A percentile compares a stretch with the other conserved stretches of the same genome.
These are phyloP conservation scores for Tyto alba DNA, from an alignment of 2,113 vertebrate species.

Conservation along the genomic window DNA sequence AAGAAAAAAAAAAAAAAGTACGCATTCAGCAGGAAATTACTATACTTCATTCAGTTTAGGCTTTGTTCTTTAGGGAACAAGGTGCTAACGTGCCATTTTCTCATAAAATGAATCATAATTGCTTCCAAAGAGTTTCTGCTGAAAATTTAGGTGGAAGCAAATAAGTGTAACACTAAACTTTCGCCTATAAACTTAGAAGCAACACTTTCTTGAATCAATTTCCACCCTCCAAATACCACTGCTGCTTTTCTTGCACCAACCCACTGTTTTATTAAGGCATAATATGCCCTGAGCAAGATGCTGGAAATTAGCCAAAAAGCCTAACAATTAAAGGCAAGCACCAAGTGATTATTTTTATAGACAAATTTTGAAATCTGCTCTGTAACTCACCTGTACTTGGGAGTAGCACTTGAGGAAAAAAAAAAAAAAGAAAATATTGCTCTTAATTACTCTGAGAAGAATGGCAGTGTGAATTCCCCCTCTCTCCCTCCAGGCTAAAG, in stretches of 20 bases:
- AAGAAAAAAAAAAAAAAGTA: neutral
- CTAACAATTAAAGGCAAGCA: conserved; percentile 71
- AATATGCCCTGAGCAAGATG: conserved; percentile 65
- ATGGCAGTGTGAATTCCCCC: conserved; percentile 31
- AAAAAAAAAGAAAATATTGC: conserved; percentile 55
- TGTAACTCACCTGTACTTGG: conserved; percentile 49
- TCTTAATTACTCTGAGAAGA: conserved; percentile 26
- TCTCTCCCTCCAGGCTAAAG: neutral
- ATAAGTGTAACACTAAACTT: conserved; percentile 67
- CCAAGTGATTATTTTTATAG: conserved; percentile 57
- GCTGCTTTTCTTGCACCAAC: conserved; percentile 59
- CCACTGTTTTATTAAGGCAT: conserved; percentile 68
- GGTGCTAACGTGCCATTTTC: conserved; percentile 73
- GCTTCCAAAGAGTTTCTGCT: conserved; percentile 67
- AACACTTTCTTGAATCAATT: conserved; percentile 67
- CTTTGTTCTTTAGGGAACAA: conserved; percentile 75
- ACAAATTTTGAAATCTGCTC: conserved; percentile 42
- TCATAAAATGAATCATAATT: conserved; percentile 67
- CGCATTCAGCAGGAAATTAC: conserved; percentile 61
- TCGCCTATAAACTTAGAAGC: conserved; percentile 72
- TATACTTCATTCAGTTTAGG: conserved; percentile 63
- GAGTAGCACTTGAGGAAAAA: conserved; percentile 61
- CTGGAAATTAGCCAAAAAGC: conserved; percentile 69
- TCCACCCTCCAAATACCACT: conserved; percentile 63
- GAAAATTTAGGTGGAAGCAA: conserved; percentile 71